Base-by-base conservation (phyloP, 2,888 invertebrate genomes). In the Drosophila conformis region DNA sequence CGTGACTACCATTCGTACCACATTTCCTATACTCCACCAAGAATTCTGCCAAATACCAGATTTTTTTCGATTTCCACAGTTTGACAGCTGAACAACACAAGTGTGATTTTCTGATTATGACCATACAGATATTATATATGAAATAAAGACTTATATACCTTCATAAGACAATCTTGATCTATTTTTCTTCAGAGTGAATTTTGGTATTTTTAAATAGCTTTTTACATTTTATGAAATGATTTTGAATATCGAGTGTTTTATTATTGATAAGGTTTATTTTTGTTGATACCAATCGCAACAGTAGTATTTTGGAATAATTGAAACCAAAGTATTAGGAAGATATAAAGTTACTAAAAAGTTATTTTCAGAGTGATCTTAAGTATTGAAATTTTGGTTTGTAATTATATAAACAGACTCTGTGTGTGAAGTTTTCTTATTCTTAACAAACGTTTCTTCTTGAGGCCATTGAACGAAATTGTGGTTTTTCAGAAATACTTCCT, bases 1-100 rank as follows among this genome's bases (percentile, higher is more conserved):
- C 54, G 38, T 54, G 27, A 36, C 35, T 36, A 25, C 29, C 53
- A 38, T 38, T 53, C 38, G 21, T 25, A 57, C 21, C 40, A 42
- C 11, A 31, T 21, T 8, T 15, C 18, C 46, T 27, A 15, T 27
- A 49, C 25, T 29, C 36, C 7, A 36, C 13, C n/a, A 4, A 38
- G 11, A 36, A 60, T 21, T 52, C 29, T 60, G 25, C 35, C 29
- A 36, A 36, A 38, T 38, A 13, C 18, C 29, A 51, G 18, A 18
- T 49, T 10, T 18, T 10, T 2, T 49, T n/a, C 10, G n/a, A 11
- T 29, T n/a, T 11, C 31, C 31, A 57, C 40, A 57, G 21, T 40
- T 57, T 40, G n/a, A 15, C 4, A 11, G 4, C 18, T 15, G 6
- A 18, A 46, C 21, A n/a, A 56, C n/a, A n/a, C 4, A n/a, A 54